Conservation (phyloP, 37 sponge, comb jelly and placozoan species). For the Aphrocallistes beatrix region DNA sequence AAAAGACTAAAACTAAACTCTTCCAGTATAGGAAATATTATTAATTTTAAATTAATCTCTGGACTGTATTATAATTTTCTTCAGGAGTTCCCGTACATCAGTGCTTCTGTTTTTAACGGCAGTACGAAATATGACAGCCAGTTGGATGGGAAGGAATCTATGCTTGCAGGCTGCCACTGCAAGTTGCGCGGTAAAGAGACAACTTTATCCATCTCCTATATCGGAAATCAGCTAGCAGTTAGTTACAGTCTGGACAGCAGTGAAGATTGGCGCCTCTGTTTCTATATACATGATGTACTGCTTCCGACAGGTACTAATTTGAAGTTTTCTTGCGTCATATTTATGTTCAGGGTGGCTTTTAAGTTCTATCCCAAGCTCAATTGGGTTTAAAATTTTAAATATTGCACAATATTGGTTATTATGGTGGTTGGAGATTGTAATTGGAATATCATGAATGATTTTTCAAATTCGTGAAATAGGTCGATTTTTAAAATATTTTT, state of each 20-base stretch:
- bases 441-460: no score
- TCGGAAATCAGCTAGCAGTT: not conserved
- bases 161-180: conserved; percentile 58
- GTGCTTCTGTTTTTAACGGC: conserved; percentile 86
- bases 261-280: not conserved
- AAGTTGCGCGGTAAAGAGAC: not conserved
- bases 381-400: no score
- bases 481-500: no score
- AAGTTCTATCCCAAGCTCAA: no score
- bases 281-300: not conserved
- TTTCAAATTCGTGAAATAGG: no score
- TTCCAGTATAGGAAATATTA: no score
- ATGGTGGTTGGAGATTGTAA: no score
- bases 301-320: not conserved
- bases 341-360: no score
- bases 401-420: no score
- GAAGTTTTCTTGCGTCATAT: no score
- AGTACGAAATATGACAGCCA: conserved; percentile 82
- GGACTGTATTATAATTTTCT: no score
- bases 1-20: no score
- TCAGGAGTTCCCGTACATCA: conserved; percentile 89
- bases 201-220: not conserved
- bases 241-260: not conserved
- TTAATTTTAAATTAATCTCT: not conserved
- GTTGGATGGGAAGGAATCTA: conserved; percentile 82